Evolutionary conservation across 2,888 invertebrate genomes (phyloP).

Genomic region (Epinotia demarniana): DNA sequence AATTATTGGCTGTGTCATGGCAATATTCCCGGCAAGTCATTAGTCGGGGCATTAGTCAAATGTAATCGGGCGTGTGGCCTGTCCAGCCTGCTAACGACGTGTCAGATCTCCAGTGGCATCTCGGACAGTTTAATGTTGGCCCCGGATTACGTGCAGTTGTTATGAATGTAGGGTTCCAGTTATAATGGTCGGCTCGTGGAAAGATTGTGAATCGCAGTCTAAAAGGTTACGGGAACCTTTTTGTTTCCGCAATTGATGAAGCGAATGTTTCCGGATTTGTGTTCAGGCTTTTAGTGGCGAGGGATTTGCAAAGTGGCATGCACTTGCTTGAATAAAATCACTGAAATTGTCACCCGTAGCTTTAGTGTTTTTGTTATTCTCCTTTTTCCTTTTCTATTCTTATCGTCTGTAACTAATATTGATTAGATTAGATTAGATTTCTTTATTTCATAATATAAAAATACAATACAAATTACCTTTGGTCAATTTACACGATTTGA

Average conservation of each 20-base stretch:
- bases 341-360: no score
- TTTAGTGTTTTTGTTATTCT: no score
- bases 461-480: no score
- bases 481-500: no score
- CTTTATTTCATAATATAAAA: no score
- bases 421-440: no score
- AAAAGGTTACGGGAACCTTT: slow-evolving; percentile 3
- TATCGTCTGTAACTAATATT: no score
- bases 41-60: slow-evolving; percentile 35
- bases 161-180: not conserved
- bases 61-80: slow-evolving; percentile 25
- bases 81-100: slow-evolving; percentile 34
- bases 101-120: slow-evolving; percentile 22
- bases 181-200: not conserved
- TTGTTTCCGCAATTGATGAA: not conserved
- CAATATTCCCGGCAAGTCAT: slow-evolving; percentile 10
- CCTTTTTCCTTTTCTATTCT: no score
- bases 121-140: not conserved
- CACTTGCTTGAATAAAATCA: not conserved
- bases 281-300: not conserved
- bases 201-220: not conserved
- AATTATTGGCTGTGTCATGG: not conserved
- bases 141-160: not conserved
- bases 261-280: not conserved
- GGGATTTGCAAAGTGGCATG: not conserved